These are phyloP conservation scores for Drosophila neotestacea DNA, from an alignment of 2,888 invertebrate species.

Conservation along the genomic window DNA sequence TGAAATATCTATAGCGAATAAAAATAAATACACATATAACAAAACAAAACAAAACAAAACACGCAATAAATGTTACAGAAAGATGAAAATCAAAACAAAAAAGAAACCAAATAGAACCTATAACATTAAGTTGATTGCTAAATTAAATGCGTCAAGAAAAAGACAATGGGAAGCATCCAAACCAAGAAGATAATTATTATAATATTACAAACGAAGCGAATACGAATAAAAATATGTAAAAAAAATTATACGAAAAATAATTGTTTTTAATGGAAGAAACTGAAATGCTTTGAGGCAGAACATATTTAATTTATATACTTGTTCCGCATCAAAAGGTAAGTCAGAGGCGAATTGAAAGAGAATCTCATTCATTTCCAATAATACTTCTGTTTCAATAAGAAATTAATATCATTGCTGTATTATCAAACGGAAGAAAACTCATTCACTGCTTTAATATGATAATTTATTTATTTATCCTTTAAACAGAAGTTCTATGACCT, in stretches of 20 bases:
- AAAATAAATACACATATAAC: slow-evolving; percentile 63
- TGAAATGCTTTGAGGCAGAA: neutral
- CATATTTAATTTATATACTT: no score
- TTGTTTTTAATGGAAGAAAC: slow-evolving; percentile 9
- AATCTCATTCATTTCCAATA: no score
- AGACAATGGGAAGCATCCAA: slow-evolving; percentile 59
- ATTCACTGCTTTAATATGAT: slow-evolving; percentile 44
- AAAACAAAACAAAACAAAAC: slow-evolving; percentile 50
- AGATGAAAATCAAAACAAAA: slow-evolving; percentile 45
- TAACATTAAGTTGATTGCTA: slow-evolving; percentile 82
- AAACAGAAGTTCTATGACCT: slow-evolving; percentile 63
- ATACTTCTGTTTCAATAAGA: no score
- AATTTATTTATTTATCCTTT: slow-evolving; percentile 67
- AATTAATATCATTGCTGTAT: neutral
- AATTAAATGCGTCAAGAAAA: slow-evolving; percentile 55
- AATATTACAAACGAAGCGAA: slow-evolving; percentile 80
- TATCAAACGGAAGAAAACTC: neutral
- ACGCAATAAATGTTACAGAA: slow-evolving; percentile 76
- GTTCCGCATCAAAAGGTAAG: no score
- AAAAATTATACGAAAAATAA: slow-evolving; percentile 52
- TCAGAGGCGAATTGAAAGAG: no score
- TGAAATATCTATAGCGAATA: slow-evolving; percentile 77
- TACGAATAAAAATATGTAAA: slow-evolving; percentile 81
- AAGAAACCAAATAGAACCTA: slow-evolving; percentile 63
- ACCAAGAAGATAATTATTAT: slow-evolving; percentile 76